phyloP scores from a whole-genome alignment of 1,140 invertebrate genomes.

The Laupala kohalensis region DNA sequence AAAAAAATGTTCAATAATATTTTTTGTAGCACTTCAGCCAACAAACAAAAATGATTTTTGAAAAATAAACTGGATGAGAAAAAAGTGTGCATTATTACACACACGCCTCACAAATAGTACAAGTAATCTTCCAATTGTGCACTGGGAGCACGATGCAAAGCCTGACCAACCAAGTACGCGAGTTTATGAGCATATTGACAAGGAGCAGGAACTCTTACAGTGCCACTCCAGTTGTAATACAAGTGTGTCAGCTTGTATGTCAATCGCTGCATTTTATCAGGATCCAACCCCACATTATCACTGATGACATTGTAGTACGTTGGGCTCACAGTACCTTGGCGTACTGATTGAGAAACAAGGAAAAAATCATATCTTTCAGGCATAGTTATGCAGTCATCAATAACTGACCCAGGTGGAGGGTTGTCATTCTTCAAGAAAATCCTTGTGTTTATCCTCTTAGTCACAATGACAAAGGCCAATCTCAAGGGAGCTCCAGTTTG shows the following conservation, averaged over 20 bases:
- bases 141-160: conserved; percentile 42
- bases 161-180: conserved; percentile 63
- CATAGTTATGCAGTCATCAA: conserved; percentile 72
- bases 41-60: too few relatives aligned
- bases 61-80: too few relatives aligned
- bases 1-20: too few relatives aligned
- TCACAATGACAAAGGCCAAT: conserved; percentile 51
- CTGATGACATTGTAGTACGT: conserved; percentile 67
- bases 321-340: conserved; percentile 67
- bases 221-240: conserved; percentile 70
- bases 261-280: conserved; percentile 57
- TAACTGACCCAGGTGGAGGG: conserved; percentile 70
- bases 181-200: conserved; percentile 80
- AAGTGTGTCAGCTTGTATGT: conserved; percentile 70
- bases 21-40: too few relatives aligned
- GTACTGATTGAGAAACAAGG: conserved; percentile 60
- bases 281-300: conserved; percentile 42
- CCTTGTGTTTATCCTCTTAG: conserved; percentile 55
- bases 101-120: conserved; percentile 43
- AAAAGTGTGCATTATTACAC: too few relatives aligned
- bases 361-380: conserved; percentile 76
- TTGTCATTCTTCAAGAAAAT: conserved; percentile 50
- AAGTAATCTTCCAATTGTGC: conserved; percentile 31
- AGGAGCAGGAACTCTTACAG: conserved; percentile 69
- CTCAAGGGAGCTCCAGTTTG: not conserved